phyloP scores from a whole-genome alignment of 2,113 vertebrate species.

The Calidris pugnax region DNA sequence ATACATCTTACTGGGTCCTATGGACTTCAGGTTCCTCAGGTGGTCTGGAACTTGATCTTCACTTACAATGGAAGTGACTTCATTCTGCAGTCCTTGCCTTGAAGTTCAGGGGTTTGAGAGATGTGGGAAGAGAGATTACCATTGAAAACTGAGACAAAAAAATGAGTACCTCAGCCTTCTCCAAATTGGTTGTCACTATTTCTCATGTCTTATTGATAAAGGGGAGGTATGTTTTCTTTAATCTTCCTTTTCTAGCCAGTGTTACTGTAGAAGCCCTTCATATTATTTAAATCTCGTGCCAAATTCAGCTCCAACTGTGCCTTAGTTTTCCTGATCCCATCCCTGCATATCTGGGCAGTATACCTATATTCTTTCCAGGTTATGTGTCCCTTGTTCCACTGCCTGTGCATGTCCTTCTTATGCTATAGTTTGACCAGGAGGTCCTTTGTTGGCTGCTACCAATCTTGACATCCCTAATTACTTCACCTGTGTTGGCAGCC shows the following conservation, averaged over 20 bases:
- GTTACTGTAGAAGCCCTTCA: not conserved
- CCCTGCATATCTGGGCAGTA: not conserved
- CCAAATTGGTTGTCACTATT: not conserved
- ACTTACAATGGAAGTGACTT: not conserved
- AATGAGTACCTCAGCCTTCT: not conserved
- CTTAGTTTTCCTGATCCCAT: not conserved
- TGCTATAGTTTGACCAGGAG: not conserved
- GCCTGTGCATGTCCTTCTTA: not conserved
- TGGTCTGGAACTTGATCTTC: not conserved
- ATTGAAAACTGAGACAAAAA: not conserved
- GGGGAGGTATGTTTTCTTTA: not conserved
- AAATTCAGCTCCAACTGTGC: not conserved
- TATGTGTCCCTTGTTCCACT: not conserved
- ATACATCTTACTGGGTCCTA: not conserved
- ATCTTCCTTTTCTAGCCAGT: not conserved
- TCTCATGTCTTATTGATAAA: not conserved
- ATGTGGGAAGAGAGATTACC: not conserved
- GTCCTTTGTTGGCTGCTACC: not conserved
- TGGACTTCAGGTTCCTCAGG: not conserved
- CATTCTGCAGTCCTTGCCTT: not conserved
- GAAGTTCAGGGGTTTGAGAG: not conserved
- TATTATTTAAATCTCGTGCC: not conserved
- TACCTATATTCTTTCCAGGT: not conserved
- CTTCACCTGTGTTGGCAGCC: not conserved
- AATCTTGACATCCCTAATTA: not conserved